These are phyloP conservation scores for Odontamblyopus lacepedii DNA, from an alignment of 2,797 vertebrate species.

Conservation along the genomic window DNA sequence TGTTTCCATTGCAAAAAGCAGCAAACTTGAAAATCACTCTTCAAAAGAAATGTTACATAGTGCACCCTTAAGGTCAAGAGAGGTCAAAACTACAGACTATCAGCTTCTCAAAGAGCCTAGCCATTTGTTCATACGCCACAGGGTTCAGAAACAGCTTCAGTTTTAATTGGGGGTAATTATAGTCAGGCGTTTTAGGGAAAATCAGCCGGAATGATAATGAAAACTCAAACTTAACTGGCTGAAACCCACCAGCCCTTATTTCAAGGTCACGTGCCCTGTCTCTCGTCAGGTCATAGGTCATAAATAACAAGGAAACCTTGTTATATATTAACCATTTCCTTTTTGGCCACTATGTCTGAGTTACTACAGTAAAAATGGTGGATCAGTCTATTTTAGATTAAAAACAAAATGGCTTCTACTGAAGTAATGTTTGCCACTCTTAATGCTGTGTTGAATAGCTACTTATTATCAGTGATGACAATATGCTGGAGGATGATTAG, in stretches of 20 bases:
- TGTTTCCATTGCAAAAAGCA: too few relatives aligned
- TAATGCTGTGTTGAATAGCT: conserved; percentile 31
- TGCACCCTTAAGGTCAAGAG: too few relatives aligned
- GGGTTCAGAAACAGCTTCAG: too few relatives aligned
- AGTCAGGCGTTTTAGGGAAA: too few relatives aligned
- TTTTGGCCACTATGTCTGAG: conserved; percentile 10
- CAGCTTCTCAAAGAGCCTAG: too few relatives aligned
- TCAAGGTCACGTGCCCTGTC: not conserved
- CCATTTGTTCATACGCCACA: too few relatives aligned
- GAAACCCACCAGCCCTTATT: not conserved
- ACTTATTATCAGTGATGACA: conserved; percentile 49
- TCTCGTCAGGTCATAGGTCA: not conserved
- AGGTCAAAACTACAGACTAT: too few relatives aligned
- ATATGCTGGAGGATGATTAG: conserved; percentile 58
- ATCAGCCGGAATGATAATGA: too few relatives aligned
- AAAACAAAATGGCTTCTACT: conserved; percentile 31
- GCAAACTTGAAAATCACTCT: too few relatives aligned
- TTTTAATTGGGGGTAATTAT: too few relatives aligned
- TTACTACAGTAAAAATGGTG: not conserved
- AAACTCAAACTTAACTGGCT: not conserved
- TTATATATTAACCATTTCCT: conserved; percentile 39
- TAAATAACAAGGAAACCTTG: not conserved
- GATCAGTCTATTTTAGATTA: not conserved
- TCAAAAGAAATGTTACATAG: too few relatives aligned
- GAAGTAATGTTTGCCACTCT: conserved; percentile 22